Percentiles rank a stretch among this genome's conserved stretches.
phyloP scores from a whole-genome alignment of 2,797 vertebrate species.

The Manis pentadactyla region DNA sequence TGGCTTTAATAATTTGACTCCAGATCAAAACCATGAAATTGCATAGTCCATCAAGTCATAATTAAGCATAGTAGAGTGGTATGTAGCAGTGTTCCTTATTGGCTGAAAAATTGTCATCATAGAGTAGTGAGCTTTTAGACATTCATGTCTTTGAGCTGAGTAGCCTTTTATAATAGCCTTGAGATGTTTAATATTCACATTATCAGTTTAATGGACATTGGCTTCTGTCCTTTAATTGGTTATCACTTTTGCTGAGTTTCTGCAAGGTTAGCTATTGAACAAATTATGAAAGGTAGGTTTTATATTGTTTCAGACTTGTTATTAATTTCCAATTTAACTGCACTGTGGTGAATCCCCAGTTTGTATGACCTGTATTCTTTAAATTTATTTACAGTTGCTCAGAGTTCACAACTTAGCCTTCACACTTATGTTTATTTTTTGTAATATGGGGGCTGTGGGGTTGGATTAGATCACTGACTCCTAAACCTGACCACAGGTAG shows the following conservation, averaged over 20 bases:
- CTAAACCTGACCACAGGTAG: neutral
- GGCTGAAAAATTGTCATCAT: slow-evolving; percentile 70
- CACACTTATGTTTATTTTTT: neutral
- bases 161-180: slow-evolving; percentile 45
- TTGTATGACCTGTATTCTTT: neutral
- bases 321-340: neutral
- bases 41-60: slow-evolving; percentile 59
- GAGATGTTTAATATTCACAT: slow-evolving; percentile 61
- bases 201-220: slow-evolving; percentile 52
- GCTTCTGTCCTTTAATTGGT: slow-evolving; percentile 59
- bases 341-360: neutral
- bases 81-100: slow-evolving; percentile 54
- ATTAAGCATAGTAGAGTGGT: slow-evolving; percentile 70
- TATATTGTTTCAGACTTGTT: neutral
- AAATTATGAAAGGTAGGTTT: slow-evolving; percentile 13
- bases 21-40: slow-evolving; percentile 53
- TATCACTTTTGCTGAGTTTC: neutral
- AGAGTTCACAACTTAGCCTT: neutral
- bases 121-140: slow-evolving; percentile 58
- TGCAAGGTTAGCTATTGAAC: slow-evolving; percentile 9
- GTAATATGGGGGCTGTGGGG: neutral
- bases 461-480: neutral
- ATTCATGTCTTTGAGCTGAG: slow-evolving; percentile 51
- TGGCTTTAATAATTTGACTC: slow-evolving; percentile 69
- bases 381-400: neutral